Evolutionary conservation across 1,140 invertebrate species (phyloP).

Genomic region (Cylas formicarius): DNA sequence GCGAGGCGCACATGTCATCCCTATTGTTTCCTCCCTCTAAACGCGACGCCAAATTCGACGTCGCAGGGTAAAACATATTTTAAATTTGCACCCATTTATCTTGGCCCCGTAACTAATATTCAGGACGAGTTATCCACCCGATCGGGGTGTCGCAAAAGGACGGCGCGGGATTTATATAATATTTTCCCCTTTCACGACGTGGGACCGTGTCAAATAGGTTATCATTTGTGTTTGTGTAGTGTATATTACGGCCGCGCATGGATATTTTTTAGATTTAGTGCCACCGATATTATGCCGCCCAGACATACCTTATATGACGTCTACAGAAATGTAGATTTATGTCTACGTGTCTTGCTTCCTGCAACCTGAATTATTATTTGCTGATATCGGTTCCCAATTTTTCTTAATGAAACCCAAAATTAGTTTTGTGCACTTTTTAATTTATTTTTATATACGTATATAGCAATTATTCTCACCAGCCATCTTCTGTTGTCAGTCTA

Average conservation of each 20-base stretch:
- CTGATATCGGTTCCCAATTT: no score
- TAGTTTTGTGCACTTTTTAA: no score
- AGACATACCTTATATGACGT: no score
- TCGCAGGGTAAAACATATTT: slow-evolving; percentile 24
- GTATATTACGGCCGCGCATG: slow-evolving; percentile 23
- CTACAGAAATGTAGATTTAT: no score
- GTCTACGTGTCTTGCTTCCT: no score
- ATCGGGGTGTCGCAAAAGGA: slow-evolving; percentile 1
- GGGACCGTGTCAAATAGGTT: slow-evolving; percentile 25
- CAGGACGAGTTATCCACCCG: slow-evolving; percentile 4
- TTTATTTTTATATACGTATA: no score
- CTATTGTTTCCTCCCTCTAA: slow-evolving; percentile 20
- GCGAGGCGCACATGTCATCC: slow-evolving; percentile 17
- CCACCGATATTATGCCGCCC: slow-evolving; percentile 12
- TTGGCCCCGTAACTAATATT: slow-evolving; percentile 21
- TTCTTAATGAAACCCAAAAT: no score
- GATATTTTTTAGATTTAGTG: slow-evolving; percentile 21
- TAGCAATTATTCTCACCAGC: no score
- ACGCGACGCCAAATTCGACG: slow-evolving; percentile 18
- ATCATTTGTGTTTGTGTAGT: slow-evolving; percentile 21
- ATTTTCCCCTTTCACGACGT: slow-evolving; percentile 23
- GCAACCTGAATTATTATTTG: no score
- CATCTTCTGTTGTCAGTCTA: no score
- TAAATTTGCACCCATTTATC: slow-evolving; percentile 25
- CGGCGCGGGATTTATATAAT: slow-evolving; percentile 11